These are phyloP conservation scores for Ceratosolen fusciceps DNA, from an alignment of 1,140 invertebrate genomes.

Conservation along the genomic window DNA sequence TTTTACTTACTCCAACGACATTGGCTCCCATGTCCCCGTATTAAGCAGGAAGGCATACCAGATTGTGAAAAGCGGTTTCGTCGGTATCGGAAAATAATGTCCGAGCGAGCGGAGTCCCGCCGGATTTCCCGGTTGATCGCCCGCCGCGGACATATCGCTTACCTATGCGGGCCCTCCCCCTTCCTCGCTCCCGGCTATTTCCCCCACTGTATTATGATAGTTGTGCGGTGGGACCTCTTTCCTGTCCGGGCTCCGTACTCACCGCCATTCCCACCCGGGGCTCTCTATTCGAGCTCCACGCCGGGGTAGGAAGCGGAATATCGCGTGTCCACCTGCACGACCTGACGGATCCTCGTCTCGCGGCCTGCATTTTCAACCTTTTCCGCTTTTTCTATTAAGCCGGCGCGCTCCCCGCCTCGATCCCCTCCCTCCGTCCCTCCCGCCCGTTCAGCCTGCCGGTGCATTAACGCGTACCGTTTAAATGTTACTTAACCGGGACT, in stretches of 20 bases:
- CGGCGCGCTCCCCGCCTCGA: background rate
- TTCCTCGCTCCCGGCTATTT: constrained; percentile 61
- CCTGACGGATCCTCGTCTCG: no score
- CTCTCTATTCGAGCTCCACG: constrained; percentile 55
- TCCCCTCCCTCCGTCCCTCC: background rate
- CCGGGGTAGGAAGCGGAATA: constrained; percentile 61
- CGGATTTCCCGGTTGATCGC: background rate
- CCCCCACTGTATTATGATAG: constrained; percentile 63
- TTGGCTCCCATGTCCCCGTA: no score
- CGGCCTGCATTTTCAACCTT: no score
- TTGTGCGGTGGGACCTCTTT: constrained; percentile 61
- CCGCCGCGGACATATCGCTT: background rate
- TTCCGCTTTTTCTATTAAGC: no score
- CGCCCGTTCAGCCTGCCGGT: no score
- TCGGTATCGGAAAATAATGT: no score
- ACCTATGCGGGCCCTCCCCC: background rate
- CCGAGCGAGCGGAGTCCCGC: no score
- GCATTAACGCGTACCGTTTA: no score
- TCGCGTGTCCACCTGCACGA: constrained; percentile 60
- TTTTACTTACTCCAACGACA: no score
- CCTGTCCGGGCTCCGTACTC: constrained; percentile 60
- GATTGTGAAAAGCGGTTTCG: no score
- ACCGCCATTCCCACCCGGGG: constrained; percentile 46
- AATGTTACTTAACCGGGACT: no score
- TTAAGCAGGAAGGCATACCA: no score